Evolutionary conservation across 2,888 invertebrate genomes (phyloP), one percentile per base, ranked within the genome.

Genomic region (Sabatieria punctata): DNA sequence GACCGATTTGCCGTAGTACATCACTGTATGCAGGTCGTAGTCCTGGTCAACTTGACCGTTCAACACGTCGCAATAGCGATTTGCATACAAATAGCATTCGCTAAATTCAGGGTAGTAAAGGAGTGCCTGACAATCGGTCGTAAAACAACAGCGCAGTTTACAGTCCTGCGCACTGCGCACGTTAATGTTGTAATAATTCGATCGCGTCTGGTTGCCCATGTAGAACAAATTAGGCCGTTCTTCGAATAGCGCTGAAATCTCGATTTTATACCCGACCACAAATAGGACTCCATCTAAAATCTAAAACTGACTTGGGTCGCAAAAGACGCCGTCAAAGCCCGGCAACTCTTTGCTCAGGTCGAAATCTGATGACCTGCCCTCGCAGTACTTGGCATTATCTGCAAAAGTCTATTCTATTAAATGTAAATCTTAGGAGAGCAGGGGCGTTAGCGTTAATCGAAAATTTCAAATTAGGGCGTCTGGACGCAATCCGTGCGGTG

Each of bases 1-100:
- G n/a, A n/a, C n/a, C n/a, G n/a, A n/a, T 38, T 38, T 38, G 6
- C 38, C 38, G 19, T 38, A 38, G 22, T 38, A 38, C 6, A 38
- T 21, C 6, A 38, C 38, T 13, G 15, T 21, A n/a, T 11, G n/a
- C n/a, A n/a, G 19, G n/a, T 8, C 19, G 38, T n/a, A 38, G 22
- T 38, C 19, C n/a, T 21, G 6, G 6, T 6, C 22, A n/a, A 38
- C 22, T 6, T n/a, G n/a, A 11, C 8, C 19, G n/a, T 6, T 21
- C 19, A 6, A n/a, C 8, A 38, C 38, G 38, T 38, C 38, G 38
- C 38, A 38, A n/a, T 19, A 19, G 22, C 19, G n/a, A n/a, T 38
- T 8, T n/a, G 11, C 19, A n/a, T 18, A 38, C 8, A 38, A 21
- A n/a, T 11, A 38, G 22, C 38, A 38, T 8, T 21, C 6, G 8